These are phyloP conservation scores for Salmo trutta DNA, from an alignment of 2,797 vertebrate species.

Conservation along the genomic window DNA sequence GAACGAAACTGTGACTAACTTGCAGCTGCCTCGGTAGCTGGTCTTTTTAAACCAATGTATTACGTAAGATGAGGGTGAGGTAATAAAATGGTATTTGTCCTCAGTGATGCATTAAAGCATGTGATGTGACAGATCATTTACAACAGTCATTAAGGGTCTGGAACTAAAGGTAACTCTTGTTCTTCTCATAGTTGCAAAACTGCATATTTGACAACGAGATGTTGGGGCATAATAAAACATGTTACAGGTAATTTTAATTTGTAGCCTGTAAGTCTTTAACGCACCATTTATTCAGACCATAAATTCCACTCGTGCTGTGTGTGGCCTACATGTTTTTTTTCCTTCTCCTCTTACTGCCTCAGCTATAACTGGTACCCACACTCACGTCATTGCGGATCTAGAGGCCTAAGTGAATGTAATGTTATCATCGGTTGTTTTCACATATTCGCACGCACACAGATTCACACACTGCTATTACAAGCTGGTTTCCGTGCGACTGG, in stretches of 20 bases:
- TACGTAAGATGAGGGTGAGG: constrained; percentile 27
- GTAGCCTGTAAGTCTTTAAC: neutral
- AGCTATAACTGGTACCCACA: no score
- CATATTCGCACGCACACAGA: no score
- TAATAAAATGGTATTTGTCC: constrained; percentile 25
- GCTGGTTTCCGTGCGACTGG: no score
- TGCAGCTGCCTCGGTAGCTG: neutral
- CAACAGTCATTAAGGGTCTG: constrained; percentile 36
- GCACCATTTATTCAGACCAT: no score
- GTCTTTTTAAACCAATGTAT: constrained; percentile 45
- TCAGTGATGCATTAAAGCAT: constrained; percentile 43
- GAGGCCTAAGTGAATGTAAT: no score
- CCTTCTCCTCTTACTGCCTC: no score
- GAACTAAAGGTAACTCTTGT: constrained; percentile 20
- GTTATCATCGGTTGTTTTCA: no score
- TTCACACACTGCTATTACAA: no score
- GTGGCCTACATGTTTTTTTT: neutral
- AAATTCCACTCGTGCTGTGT: neutral
- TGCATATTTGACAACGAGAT: constrained; percentile 18
- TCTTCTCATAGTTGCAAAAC: constrained; percentile 22
- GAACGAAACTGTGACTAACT: neutral
- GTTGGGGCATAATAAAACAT: no score
- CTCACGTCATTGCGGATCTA: no score
- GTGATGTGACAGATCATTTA: constrained; percentile 45
- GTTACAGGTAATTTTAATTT: no score